phyloP scores from a whole-genome alignment of 1,140 invertebrate species.

The Chrysoperla carnea region DNA sequence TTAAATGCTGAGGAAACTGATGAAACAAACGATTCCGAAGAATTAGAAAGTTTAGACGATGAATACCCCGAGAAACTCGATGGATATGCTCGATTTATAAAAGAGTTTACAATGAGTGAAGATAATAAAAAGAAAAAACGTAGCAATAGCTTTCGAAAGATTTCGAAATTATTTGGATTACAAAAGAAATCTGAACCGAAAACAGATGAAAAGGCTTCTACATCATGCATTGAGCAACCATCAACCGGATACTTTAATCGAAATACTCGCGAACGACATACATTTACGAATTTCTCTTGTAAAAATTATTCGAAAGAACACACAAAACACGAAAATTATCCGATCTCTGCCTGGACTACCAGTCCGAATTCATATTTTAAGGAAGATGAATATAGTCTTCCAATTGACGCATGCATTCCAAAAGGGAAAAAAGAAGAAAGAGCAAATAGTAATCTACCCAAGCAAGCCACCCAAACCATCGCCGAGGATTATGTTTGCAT shows the following conservation, averaged over 20 bases:
- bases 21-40: conserved; percentile 4
- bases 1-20: background rate
- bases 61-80: conserved; percentile 13
- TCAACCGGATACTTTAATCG: conserved; percentile 13
- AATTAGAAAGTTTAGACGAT: conserved; percentile 10
- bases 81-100: conserved; percentile 14
- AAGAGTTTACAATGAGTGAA: conserved; percentile 12
- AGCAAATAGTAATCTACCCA: background rate
- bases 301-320: conserved; percentile 1
- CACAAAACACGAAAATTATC: background rate
- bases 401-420: background rate
- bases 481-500: conserved; percentile 11
- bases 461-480: background rate
- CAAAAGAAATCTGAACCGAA: conserved; percentile 7
- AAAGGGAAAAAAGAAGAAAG: background rate
- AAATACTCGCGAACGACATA: conserved; percentile 13
- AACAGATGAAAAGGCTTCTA: conserved; percentile 7
- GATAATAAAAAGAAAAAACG: conserved; percentile 15
- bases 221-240: conserved; percentile 16
- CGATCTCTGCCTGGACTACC: background rate
- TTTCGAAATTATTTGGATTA: conserved; percentile 2
- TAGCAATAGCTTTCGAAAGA: conserved; percentile 14
- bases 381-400: background rate
- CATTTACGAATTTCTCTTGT: conserved; percentile 1
- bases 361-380: background rate